Base-by-base conservation (phyloP, 2,888 invertebrate genomes). In the Cerastis rubricosa region DNA sequence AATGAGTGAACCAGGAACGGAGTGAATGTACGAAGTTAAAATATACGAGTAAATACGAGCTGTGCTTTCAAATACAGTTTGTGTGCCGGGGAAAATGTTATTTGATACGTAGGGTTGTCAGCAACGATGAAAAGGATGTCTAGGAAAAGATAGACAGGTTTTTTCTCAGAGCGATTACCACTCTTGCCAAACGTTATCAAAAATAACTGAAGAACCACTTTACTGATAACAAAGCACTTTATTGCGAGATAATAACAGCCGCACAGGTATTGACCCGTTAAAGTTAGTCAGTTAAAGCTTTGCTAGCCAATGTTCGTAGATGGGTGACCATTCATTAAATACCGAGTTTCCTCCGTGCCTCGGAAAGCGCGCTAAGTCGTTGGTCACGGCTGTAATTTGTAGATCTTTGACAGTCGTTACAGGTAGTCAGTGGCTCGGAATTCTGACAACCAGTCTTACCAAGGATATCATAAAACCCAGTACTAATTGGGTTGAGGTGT, bases 1-100 rank as follows among this genome's bases (percentile, higher is more conserved):
- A 76, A 76, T 66, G 76, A 80, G 76, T 70, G 72, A 77, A 76
- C 57, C 54, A 65, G 59, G 29, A 63, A 57, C 19, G 45, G 47
- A 63, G 25, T 77, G 35, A 81, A 84, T 84, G 69, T 43, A 66
- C 45, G 35, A 67, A 69, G 70, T 73, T 71, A 29, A 67, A 77
- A 72, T 84, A 54, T 72, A 76, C 25, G 19, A 69, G 76, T 45
- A 76, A 79, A 75, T 61, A 67, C 57, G 57, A 43, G 25, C 54
- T 75, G 70, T 70, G 64, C 45, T 74, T 63, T 54, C 47, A 63
- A 45, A 45, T 17, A 8, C 17, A 78, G 80, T 80, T 80, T 57
- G 54, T 65, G 43, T 54, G 54, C 35, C 17, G 25, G 67, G 54
- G 67, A 78, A 19, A 78, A 78, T 66, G 43, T 73, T 83, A 73